phyloP scores from a whole-genome alignment of 2,113 vertebrate species.

The Myotis yumanensis region DNA sequence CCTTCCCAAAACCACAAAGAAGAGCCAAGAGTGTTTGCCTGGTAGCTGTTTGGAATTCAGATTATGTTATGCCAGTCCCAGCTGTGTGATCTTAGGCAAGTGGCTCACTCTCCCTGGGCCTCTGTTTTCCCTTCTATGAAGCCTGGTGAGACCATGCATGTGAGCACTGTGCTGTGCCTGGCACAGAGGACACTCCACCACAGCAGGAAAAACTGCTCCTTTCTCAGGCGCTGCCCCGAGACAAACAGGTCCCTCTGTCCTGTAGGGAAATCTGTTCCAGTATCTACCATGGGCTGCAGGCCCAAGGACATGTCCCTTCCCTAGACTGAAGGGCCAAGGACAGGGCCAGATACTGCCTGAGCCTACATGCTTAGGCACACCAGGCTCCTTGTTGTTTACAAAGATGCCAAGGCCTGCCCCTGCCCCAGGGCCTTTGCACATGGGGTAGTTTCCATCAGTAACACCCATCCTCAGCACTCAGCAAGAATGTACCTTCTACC shows the following conservation, averaged over 20 bases:
- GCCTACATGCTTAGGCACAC: rapidly evolving
- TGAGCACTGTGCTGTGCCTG: neutral
- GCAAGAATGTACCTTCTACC: neutral
- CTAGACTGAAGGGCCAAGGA: neutral
- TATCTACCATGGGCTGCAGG: neutral
- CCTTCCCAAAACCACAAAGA: neutral
- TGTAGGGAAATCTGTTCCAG: neutral
- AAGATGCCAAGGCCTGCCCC: no score
- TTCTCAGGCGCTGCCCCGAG: neutral
- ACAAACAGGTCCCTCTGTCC: neutral
- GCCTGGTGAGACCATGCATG: no score
- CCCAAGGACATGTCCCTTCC: rapidly evolving
- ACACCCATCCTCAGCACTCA: neutral
- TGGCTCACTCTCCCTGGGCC: neutral
- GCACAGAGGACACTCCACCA: neutral
- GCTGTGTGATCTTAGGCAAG: neutral
- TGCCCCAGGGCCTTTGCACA: neutral
- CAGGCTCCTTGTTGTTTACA: neutral
- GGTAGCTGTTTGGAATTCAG: neutral
- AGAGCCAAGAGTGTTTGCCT: rapidly evolving
- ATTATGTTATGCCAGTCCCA: neutral
- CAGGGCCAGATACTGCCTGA: rapidly evolving
- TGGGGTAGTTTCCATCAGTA: rapidly evolving
- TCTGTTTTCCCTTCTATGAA: neutral
- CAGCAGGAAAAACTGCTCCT: neutral